Conservation (phyloP, 2,113 vertebrate species). For the Pseudorhombus dupliciocellatus region DNA sequence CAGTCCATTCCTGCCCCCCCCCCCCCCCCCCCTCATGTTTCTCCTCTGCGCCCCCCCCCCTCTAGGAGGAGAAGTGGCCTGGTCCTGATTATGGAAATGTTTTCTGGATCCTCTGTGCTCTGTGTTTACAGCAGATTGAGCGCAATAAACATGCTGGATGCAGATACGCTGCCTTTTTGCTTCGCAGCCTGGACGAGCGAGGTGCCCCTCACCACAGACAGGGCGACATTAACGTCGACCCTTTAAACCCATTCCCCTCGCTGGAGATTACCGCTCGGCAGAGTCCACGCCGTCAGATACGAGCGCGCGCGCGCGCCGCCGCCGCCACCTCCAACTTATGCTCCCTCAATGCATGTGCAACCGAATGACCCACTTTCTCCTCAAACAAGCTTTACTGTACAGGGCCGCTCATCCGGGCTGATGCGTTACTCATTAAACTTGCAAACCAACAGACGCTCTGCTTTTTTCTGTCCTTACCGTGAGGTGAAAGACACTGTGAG, state of each 20-base stretch:
- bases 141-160: conserved; percentile 44
- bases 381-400: conserved; percentile 16
- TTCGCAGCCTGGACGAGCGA: no score
- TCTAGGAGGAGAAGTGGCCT: conserved; percentile 11
- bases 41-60: conserved; percentile 1
- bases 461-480: conserved; percentile 37
- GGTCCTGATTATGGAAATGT: conserved; percentile 43
- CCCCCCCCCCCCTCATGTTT: background rate
- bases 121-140: conserved; percentile 45
- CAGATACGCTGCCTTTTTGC: conserved; percentile 18
- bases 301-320: no score
- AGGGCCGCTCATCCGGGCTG: conserved; percentile 22
- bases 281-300: conserved; percentile 7
- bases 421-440: conserved; percentile 51
- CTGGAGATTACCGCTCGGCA: conserved; percentile 4
- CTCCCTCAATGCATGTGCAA: conserved; percentile 8
- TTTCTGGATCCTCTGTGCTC: conserved; percentile 25
- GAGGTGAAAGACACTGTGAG: conserved; percentile 37
- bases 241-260: conserved; percentile 8
- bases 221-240: conserved; percentile 27
- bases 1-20: conserved; percentile 4
- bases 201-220: background rate
- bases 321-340: conserved; percentile 4
- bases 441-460: conserved; percentile 19
- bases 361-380: conserved; percentile 44